These are phyloP conservation scores for Hipparchia sbordonii DNA, from an alignment of 2,888 invertebrate species.

Conservation along the genomic window DNA sequence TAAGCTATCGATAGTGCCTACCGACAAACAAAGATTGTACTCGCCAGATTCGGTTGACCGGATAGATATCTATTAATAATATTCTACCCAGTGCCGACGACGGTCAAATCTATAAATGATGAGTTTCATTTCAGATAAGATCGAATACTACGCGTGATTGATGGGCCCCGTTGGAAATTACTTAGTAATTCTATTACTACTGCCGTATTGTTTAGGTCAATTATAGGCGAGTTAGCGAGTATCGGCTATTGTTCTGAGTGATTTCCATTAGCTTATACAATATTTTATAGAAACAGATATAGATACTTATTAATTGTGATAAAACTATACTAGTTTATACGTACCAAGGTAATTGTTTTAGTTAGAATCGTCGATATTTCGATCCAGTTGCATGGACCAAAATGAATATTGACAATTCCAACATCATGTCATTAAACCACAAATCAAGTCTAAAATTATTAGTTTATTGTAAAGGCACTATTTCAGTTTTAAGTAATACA, in stretches of 20 bases:
- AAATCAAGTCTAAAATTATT: too few relatives aligned
- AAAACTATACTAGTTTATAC: too few relatives aligned
- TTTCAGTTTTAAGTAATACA: too few relatives aligned
- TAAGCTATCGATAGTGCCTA: slow-evolving; percentile 62
- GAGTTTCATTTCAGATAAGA: slow-evolving; percentile 82
- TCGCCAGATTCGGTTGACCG: slow-evolving; percentile 78
- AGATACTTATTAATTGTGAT: too few relatives aligned
- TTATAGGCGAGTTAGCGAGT: slow-evolving; percentile 76
- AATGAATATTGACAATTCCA: too few relatives aligned
- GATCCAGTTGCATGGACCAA: too few relatives aligned
- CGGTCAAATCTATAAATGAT: slow-evolving; percentile 81
- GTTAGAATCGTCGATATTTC: too few relatives aligned
- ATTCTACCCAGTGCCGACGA: slow-evolving; percentile 76
- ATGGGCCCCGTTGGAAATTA: slow-evolving; percentile 69
- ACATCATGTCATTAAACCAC: too few relatives aligned
- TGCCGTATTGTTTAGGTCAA: slow-evolving; percentile 71
- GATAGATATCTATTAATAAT: slow-evolving; percentile 82
- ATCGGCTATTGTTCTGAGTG: slow-evolving; percentile 35
- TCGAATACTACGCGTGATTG: slow-evolving; percentile 76
- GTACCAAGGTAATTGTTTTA: too few relatives aligned
- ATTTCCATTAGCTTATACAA: slow-evolving; percentile 14
- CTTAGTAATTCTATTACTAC: slow-evolving; percentile 77
- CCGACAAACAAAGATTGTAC: slow-evolving; percentile 75
- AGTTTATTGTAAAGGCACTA: neutral
- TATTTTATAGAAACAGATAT: neutral